Evolutionary conservation across 2,888 invertebrate genomes (phyloP).

Genomic region (Chesias legatella): DNA sequence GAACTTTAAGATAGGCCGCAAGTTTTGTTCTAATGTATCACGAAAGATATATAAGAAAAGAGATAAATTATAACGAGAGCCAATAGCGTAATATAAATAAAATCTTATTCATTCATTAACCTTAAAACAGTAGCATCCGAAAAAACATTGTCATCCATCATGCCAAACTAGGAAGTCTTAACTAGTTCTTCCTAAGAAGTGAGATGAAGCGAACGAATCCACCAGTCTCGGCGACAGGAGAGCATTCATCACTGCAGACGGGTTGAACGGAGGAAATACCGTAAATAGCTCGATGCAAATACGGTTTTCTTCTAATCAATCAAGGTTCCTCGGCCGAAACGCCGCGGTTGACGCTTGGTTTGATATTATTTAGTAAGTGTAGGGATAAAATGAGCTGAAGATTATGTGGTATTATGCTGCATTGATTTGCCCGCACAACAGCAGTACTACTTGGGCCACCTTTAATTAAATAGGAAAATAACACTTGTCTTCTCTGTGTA

Average conservation of each 20-base stretch:
- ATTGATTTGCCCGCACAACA: too few relatives aligned
- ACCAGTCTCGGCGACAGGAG: constrained; percentile 29
- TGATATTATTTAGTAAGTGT: too few relatives aligned
- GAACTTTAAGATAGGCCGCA: too few relatives aligned
- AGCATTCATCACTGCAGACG: constrained; percentile 73
- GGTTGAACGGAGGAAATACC: constrained; percentile 76
- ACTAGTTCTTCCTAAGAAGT: constrained; percentile 30
- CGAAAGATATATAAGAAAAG: too few relatives aligned
- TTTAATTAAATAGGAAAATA: too few relatives aligned
- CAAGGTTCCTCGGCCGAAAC: constrained; percentile 37
- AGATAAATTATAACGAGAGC: too few relatives aligned
- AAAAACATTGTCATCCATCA: constrained; percentile 21
- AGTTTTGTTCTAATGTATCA: too few relatives aligned
- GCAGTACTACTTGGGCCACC: too few relatives aligned
- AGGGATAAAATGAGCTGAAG: too few relatives aligned
- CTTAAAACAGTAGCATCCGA: neutral
- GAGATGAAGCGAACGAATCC: constrained; percentile 26
- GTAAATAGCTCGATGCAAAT: constrained; percentile 79
- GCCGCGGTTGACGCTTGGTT: constrained; percentile 1
- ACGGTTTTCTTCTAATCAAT: constrained; percentile 77
- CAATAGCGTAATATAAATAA: too few relatives aligned
- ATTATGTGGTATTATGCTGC: too few relatives aligned
- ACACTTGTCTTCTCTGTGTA: too few relatives aligned
- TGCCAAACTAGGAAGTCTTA: constrained; percentile 28
- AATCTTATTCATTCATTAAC: neutral